phyloP scores from a whole-genome alignment of 2,113 vertebrate species.

The Pycnonotus jocosus region DNA sequence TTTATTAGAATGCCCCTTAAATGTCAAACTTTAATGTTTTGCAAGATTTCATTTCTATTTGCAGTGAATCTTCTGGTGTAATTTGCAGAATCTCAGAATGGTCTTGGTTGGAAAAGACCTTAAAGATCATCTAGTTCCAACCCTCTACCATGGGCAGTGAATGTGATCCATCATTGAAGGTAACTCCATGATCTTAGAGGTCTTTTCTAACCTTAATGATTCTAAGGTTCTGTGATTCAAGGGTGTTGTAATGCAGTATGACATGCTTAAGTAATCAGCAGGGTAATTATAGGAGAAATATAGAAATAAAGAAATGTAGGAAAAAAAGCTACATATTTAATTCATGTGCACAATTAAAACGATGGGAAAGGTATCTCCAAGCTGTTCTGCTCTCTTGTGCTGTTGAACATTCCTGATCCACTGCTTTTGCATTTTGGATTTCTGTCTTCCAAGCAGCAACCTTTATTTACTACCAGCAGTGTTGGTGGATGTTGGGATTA shows the following conservation, averaged over 20 bases:
- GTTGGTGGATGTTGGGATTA: background rate
- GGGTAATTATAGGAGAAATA: background rate
- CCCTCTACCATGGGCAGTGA: background rate
- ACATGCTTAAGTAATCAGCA: background rate
- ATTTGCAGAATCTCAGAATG: background rate
- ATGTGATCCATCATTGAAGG: background rate
- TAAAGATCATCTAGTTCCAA: background rate
- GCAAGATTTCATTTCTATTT: background rate
- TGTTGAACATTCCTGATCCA: background rate
- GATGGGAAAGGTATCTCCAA: background rate
- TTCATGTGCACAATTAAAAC: background rate
- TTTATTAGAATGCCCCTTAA: background rate
- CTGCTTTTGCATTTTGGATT: background rate
- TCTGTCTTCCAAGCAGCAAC: background rate
- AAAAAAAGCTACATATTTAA: background rate
- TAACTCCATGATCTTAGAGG: background rate
- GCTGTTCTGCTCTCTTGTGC: background rate
- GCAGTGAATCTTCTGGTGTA: background rate
- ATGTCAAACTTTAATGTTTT: background rate
- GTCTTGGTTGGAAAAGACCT: background rate
- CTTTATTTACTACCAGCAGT: background rate
- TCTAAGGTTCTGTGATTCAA: background rate
- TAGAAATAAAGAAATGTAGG: background rate
- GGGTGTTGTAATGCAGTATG: background rate
- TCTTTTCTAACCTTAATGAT: background rate